Base-by-base conservation (phyloP, 2,888 invertebrate species). In the Drosophila ezoana region DNA sequence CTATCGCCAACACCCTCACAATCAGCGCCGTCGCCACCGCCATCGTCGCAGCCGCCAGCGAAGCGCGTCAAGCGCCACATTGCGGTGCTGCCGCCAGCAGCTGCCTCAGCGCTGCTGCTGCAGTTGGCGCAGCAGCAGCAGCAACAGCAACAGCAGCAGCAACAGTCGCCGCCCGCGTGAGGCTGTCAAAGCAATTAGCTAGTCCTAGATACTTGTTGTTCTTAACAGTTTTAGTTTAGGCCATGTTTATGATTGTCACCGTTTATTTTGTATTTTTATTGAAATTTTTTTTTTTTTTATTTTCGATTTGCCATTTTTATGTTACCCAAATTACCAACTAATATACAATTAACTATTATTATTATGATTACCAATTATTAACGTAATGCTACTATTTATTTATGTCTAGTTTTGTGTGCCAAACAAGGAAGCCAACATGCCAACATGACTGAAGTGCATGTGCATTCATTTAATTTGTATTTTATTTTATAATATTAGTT, bases 341-440 rank as follows among this genome's bases (percentile, higher is more conserved):
- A 60, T 49, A 54, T 23, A 54, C 43, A 43, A 11, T 51, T 47
- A 37, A 38, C 37, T 20, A 28, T 33, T 16, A 28, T 33, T 44
- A 58, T 54, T 47, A 56, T 14, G 16, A 48, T 20, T 44, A 47
- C 32, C 33, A 38, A 54, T 40, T 40, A 69, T 37, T 10, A 52
- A 40, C 62, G 20, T 49, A 63, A 37, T 57, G 44, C 41, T 59
- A 49, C 11, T 76, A 87, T 81, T 76, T 81, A 85, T 81, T 87
- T 81, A 75, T 65, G 64, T 48, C 59, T 76, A 67, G 52, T 76
- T 83, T 84, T 73, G 73, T 72, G 80, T 82, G 88, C 88, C 86
- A 87, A 66, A 51, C 63, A 58, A 52, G 37, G 1, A 52, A 18
- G 10, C 3, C 23, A 16, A 48, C n/a, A 20, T 52, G 52, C 23